These are phyloP conservation scores for Megaceryle torquata DNA, from an alignment of 2,113 vertebrate genomes.

Conservation along the genomic window DNA sequence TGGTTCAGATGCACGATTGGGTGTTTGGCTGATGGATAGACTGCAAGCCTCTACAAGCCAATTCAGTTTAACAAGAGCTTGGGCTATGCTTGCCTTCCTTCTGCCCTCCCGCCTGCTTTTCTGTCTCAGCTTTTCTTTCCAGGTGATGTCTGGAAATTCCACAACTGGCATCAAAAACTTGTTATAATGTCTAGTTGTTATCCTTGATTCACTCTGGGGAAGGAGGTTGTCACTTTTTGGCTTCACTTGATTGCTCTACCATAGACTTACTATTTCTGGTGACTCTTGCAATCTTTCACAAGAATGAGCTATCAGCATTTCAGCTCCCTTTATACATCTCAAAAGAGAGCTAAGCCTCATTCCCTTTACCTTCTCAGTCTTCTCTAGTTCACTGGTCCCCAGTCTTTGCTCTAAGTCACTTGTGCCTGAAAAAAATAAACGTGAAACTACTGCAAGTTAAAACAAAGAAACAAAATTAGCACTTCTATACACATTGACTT, in stretches of 20 bases:
- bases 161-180: constrained; percentile 24
- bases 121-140: constrained; percentile 12
- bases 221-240: constrained; percentile 11
- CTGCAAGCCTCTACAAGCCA: not conserved
- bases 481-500: not conserved
- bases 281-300: not conserved
- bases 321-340: not conserved
- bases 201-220: constrained; percentile 4
- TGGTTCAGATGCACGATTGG: not conserved
- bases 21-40: constrained; percentile 40
- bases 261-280: not conserved
- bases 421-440: not conserved
- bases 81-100: constrained; percentile 6
- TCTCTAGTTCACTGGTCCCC: not conserved
- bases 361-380: not conserved
- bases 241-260: constrained; percentile 36
- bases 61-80: not conserved
- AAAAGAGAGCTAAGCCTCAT: not conserved
- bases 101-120: not conserved
- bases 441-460: not conserved
- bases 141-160: constrained; percentile 33
- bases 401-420: not conserved
- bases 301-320: constrained; percentile 32
- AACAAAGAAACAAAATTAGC: not conserved
- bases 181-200: constrained; percentile 42